Evolutionary conservation across 2,797 vertebrate genomes (phyloP).

Genomic region (Argya squamiceps): DNA sequence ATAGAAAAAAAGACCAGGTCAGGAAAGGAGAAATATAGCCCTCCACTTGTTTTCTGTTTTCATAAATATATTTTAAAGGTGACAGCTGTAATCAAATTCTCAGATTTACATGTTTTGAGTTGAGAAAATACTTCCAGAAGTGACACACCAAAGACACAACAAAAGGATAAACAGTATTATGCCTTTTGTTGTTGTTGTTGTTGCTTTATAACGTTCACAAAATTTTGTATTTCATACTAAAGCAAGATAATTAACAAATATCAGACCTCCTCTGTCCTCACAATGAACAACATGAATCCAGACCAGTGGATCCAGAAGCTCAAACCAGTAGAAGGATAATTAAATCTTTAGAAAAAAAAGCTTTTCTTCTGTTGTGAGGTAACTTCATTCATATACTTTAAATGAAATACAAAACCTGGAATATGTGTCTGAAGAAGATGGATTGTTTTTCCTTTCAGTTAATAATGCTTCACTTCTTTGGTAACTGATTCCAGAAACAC

Average conservation of each 20-base stretch:
- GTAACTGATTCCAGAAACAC: slow-evolving; percentile 52
- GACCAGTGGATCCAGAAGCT: neutral
- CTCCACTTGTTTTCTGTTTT: neutral
- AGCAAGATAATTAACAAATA: neutral
- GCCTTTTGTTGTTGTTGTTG: neutral
- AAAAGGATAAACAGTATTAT: neutral
- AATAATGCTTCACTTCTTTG: neutral
- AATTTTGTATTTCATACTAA: neutral
- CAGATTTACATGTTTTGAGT: neutral
- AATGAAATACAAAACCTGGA: slow-evolving; percentile 28
- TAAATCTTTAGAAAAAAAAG: neutral
- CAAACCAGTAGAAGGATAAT: neutral
- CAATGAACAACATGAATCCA: neutral
- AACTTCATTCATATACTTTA: neutral
- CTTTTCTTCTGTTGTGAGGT: neutral
- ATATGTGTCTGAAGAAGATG: slow-evolving; percentile 19
- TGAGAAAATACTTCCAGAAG: neutral
- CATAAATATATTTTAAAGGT: neutral
- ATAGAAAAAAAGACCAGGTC: neutral
- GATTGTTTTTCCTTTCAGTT: slow-evolving; percentile 8
- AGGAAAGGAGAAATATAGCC: neutral
- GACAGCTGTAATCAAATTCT: neutral
- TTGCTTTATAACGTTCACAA: neutral
- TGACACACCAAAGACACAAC: neutral
- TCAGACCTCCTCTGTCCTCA: neutral